A percentile compares a stretch with the other conserved stretches of the same genome.
Conservation (phyloP, 1,140 invertebrate genomes). For the Drosophila mayri region DNA sequence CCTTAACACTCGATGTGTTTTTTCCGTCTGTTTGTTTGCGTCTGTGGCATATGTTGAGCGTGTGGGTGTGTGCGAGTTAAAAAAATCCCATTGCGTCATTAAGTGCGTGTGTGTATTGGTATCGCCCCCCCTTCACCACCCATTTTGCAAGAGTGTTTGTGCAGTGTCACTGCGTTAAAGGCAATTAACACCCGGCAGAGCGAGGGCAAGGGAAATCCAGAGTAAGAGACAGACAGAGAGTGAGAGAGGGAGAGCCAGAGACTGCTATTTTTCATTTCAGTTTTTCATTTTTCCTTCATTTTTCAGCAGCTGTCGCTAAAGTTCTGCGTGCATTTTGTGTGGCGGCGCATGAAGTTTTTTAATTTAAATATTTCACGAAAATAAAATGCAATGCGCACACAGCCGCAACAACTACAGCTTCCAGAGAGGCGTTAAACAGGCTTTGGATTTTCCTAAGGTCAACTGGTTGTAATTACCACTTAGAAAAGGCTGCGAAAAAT, state of each 20-base stretch:
- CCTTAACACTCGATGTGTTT: slow-evolving; percentile 6
- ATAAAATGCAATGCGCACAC: slow-evolving; percentile 47
- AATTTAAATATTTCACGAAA: slow-evolving; percentile 63
- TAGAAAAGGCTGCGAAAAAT: slow-evolving; percentile 5
- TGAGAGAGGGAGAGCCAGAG: slow-evolving; percentile 7
- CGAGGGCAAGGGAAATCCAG: slow-evolving; percentile 9
- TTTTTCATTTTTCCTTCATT: slow-evolving; percentile 51
- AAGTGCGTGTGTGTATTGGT: slow-evolving; percentile 66
- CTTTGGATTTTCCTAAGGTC: slow-evolving; percentile 30
- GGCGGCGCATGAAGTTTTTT: slow-evolving; percentile 64
- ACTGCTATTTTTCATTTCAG: slow-evolving; percentile 49
- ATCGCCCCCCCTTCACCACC: neutral
- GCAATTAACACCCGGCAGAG: slow-evolving; percentile 65
- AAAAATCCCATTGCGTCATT: slow-evolving; percentile 65
- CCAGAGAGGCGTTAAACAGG: slow-evolving; percentile 1
- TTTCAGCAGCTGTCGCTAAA: slow-evolving; percentile 59
- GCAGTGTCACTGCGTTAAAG: slow-evolving; percentile 75
- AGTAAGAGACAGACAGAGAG: neutral
- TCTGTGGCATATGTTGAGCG: slow-evolving; percentile 65
- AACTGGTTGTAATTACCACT: slow-evolving; percentile 35
- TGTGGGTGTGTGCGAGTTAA: slow-evolving; percentile 24
- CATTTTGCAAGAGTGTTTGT: slow-evolving; percentile 48
- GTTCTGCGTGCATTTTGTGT: slow-evolving; percentile 62
- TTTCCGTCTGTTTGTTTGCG: slow-evolving; percentile 50
- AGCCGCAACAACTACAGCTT: neutral